A percentile compares a stretch with the other conserved stretches of the same genome.
Conservation (phyloP, 2,113 vertebrate species). For the Columba livia region DNA sequence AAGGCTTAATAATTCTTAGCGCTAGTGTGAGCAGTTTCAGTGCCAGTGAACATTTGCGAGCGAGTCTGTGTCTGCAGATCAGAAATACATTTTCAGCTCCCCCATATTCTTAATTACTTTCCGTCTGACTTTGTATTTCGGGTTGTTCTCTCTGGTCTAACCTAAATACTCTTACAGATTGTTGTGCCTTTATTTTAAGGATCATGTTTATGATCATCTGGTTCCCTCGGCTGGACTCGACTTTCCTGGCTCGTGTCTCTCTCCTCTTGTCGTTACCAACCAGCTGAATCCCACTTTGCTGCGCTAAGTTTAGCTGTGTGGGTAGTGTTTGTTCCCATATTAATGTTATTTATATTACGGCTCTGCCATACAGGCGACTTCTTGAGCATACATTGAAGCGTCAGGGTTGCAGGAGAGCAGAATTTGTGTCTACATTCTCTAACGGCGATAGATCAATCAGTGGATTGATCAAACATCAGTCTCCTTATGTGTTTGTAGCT, state of each 20-base stretch:
- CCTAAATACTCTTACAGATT: slow-evolving; percentile 19
- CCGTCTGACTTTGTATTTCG: slow-evolving; percentile 52
- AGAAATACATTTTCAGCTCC: neutral
- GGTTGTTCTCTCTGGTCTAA: slow-evolving; percentile 13
- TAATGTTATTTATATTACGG: neutral
- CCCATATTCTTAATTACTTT: neutral
- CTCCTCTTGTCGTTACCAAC: neutral
- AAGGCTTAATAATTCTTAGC: neutral
- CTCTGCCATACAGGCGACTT: neutral
- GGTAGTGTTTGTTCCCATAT: neutral
- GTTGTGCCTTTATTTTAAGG: slow-evolving; percentile 54
- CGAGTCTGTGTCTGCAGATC: neutral
- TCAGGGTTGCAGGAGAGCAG: neutral
- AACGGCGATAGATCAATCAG: neutral
- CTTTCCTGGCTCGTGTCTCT: slow-evolving; percentile 35
- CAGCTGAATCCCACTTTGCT: slow-evolving; percentile 22
- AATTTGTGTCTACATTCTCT: neutral
- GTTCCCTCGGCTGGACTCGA: slow-evolving; percentile 28
- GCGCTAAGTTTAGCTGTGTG: slow-evolving; percentile 40
- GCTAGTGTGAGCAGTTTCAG: neutral
- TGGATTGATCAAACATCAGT: neutral
- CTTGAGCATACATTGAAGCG: neutral
- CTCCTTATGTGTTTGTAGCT: neutral
- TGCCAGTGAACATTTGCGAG: slow-evolving; percentile 17
- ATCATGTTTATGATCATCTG: slow-evolving; percentile 34